Percentiles rank a stretch among this genome's conserved stretches.
phyloP scores from a whole-genome alignment of 2,888 invertebrate genomes.

The Cataglyphis cursor region DNA sequence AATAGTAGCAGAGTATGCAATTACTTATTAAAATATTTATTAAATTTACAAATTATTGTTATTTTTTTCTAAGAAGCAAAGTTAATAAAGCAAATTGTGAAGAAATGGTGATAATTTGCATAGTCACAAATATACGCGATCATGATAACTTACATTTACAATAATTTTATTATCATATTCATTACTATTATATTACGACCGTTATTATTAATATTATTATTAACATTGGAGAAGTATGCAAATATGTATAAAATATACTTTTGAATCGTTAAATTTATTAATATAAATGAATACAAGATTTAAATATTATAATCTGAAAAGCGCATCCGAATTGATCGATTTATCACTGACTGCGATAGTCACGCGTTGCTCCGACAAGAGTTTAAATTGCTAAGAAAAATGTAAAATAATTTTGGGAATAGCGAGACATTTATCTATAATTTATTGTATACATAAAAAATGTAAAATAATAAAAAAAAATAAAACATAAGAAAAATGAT shows the following conservation, averaged over 20 bases:
- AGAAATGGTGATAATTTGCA: background rate
- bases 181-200: background rate
- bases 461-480: no score
- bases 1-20: background rate
- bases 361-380: constrained; percentile 56
- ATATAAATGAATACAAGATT: background rate
- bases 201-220: constrained; percentile 12
- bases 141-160: background rate
- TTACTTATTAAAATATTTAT: background rate
- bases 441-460: no score
- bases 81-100: background rate
- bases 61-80: background rate
- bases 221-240: background rate
- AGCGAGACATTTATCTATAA: constrained; percentile 30
- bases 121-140: background rate
- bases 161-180: background rate
- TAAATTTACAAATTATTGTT: background rate
- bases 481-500: no score
- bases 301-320: constrained; percentile 18
- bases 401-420: constrained; percentile 35
- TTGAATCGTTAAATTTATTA: constrained; percentile 13
- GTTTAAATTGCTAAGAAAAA: constrained; percentile 15
- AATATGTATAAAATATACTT: constrained; percentile 1
- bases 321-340: constrained; percentile 3
- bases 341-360: constrained; percentile 7